Base-by-base conservation (phyloP, 1,140 invertebrate species). In the Lycorma delicatula region DNA sequence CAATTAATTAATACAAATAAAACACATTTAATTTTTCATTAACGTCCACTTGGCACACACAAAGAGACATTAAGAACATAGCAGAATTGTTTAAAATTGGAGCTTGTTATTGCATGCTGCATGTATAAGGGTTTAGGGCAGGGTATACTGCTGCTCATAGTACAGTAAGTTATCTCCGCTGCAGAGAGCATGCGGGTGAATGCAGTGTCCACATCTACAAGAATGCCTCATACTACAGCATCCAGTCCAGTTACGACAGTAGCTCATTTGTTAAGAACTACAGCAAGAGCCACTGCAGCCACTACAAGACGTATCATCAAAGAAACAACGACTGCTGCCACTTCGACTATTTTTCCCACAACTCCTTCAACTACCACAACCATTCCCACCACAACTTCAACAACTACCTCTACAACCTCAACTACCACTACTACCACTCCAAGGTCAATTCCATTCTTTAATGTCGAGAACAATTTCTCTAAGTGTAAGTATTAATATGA, bases 171-270 rank as follows among this genome's bases (percentile, higher is more conserved):
- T n/a, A n/a, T n/a, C 16, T 13, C 11, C 23, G 41, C 5, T 22
- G 41, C 41, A 44, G 41, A 44, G 11, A 44, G 41, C 41, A 44
- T 44, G 16, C 41, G 41, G 16, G 41, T 20, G 7, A 16, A 22
- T 6, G 41, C 41, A 7, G 41, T 44, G 13, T 16, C 41, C 3
- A 22, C 18, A 7, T 34, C 31, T 9, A n/a, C n/a, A n/a, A n/a
- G n/a, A n/a, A n/a, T n/a, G n/a, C n/a, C n/a, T n/a, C 41, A 44
- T 79, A 80, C 16, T 81, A 79, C 9, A 74, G 76, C 2, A 78
- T 83, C 13, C 64, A 82, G 81, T n/a, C 79, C 74, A 1, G 79
- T 80, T 16, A 46, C 38, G 16, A 55, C 38, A 59, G 46, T 60
- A 62, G 53, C 52, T 11, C 11, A 29, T 5, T 47, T 54, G 12